phyloP scores from a whole-genome alignment of 2,113 vertebrate species.

The Dunckerocampus dactyliophorus region DNA sequence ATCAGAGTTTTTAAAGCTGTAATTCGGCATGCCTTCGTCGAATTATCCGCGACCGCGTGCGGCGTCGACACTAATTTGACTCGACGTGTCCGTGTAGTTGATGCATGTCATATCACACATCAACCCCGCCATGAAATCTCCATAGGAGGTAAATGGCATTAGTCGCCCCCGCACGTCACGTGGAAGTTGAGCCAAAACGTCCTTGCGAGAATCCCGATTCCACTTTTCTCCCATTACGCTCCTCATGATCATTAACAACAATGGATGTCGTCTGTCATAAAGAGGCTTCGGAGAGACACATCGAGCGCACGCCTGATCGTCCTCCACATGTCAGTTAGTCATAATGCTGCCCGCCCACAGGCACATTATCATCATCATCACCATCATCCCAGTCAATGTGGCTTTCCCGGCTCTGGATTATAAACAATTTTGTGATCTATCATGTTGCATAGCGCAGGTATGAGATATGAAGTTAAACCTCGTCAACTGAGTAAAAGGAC shows the following conservation, averaged over 20 bases:
- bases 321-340: constrained; percentile 33
- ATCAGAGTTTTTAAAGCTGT: constrained; percentile 42
- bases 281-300: constrained; percentile 35
- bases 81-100: constrained; percentile 5
- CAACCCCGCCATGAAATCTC: constrained; percentile 6
- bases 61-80: constrained; percentile 32
- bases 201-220: constrained; percentile 21
- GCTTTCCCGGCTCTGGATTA: constrained; percentile 16
- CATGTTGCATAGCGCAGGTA: constrained; percentile 3
- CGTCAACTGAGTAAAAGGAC: constrained; percentile 1
- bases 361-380: constrained; percentile 33
- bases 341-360: constrained; percentile 33
- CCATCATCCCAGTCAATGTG: constrained; percentile 23
- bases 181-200: constrained; percentile 31
- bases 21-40: constrained; percentile 25
- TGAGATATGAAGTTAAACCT: constrained; percentile 4
- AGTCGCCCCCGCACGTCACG: background rate
- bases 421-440: constrained; percentile 3
- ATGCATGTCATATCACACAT: constrained; percentile 15
- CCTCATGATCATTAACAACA: constrained; percentile 39
- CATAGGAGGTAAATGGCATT: constrained; percentile 3
- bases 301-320: constrained; percentile 25
- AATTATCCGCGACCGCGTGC: constrained; percentile 39
- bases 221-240: constrained; percentile 20
- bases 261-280: constrained; percentile 31